Percentiles rank a stretch among this genome's conserved stretches.
phyloP scores from a whole-genome alignment of 2,888 invertebrate genomes.

The Eudemis profundana region DNA sequence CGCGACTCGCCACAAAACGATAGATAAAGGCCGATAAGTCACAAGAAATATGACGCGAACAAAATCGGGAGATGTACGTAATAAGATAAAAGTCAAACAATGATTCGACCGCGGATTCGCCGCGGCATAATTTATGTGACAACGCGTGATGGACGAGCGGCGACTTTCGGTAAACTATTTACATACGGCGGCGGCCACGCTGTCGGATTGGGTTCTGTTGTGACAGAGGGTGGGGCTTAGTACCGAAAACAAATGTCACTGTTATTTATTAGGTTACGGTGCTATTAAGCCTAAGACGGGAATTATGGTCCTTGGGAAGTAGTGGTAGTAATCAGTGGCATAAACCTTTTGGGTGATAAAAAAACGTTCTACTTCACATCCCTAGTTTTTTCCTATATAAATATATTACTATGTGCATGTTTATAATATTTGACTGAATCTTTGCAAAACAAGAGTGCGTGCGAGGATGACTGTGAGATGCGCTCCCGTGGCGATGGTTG shows the following conservation, averaged over 20 bases:
- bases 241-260: conserved; percentile 84
- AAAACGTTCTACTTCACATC: conserved; percentile 6
- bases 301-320: conserved; percentile 61
- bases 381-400: conserved; percentile 1
- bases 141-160: conserved; percentile 85
- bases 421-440: conserved; percentile 13
- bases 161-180: conserved; percentile 86
- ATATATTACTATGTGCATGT: not conserved
- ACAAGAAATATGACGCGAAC: conserved; percentile 85
- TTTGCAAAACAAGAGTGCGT: conserved; percentile 32
- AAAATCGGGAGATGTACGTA: conserved; percentile 85
- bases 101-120: conserved; percentile 85
- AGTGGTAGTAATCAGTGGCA: conserved; percentile 17
- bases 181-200: conserved; percentile 82
- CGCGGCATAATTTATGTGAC: conserved; percentile 86
- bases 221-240: conserved; percentile 84
- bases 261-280: conserved; percentile 84
- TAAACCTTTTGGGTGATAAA: conserved; percentile 26
- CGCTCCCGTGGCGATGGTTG: conserved; percentile 64
- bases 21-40: conserved; percentile 85
- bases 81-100: conserved; percentile 86
- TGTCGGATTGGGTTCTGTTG: conserved; percentile 83
- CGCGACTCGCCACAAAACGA: conserved; percentile 83
- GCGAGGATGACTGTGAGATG: conserved; percentile 49
- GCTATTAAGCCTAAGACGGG: conserved; percentile 80